phyloP scores from a whole-genome alignment of 2,113 vertebrate species.

The Etheostoma spectabile region DNA sequence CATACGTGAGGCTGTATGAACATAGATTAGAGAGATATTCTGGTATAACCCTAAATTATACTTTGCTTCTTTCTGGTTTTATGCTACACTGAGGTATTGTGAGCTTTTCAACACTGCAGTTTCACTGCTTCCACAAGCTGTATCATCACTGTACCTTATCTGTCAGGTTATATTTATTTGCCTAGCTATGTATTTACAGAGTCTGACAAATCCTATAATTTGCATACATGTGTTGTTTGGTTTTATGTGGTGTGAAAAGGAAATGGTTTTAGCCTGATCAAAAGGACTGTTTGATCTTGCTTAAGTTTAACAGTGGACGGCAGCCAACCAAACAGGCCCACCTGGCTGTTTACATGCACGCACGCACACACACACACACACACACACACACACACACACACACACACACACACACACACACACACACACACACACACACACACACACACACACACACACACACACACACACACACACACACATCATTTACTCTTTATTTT shows the following conservation, averaged over 20 bases:
- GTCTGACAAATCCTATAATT: constrained; percentile 72
- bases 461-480: constrained; percentile 33
- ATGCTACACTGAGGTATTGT: constrained; percentile 27
- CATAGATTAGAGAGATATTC: neutral
- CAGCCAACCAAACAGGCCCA: constrained; percentile 60
- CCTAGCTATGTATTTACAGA: constrained; percentile 62
- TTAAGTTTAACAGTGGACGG: constrained; percentile 49
- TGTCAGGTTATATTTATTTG: constrained; percentile 65
- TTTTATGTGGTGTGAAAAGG: constrained; percentile 76
- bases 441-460: constrained; percentile 10
- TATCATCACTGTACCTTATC: constrained; percentile 51
- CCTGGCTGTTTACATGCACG: constrained; percentile 65
- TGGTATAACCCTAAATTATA: constrained; percentile 20
- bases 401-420: constrained; percentile 14
- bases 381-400: constrained; percentile 10
- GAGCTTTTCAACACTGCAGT: constrained; percentile 31
- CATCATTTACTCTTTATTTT: constrained; percentile 63
- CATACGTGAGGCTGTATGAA: neutral
- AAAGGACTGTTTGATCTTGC: constrained; percentile 66
- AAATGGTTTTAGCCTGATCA: constrained; percentile 68
- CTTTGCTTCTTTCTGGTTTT: constrained; percentile 24
- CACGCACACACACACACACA: constrained; percentile 4
- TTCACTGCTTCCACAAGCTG: constrained; percentile 31
- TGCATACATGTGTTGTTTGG: constrained; percentile 66
- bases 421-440: constrained; percentile 33